Conservation (phyloP, 2,888 invertebrate genomes). For the Stenchaetothrips biformis region DNA sequence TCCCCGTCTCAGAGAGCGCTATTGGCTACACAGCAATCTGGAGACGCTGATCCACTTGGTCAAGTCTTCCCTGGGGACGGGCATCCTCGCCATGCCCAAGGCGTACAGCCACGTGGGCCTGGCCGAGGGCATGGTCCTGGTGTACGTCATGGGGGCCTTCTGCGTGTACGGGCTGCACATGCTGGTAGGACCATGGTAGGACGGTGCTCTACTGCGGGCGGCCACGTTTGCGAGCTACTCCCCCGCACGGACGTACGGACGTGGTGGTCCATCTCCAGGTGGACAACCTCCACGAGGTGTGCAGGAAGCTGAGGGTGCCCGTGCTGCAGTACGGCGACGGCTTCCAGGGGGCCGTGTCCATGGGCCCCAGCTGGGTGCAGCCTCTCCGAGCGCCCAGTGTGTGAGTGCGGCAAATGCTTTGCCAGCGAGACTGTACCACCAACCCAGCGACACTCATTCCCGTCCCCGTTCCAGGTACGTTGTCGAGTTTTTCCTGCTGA, state of each 20-base stretch:
- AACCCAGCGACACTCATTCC: neutral
- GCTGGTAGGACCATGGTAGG: constrained; percentile 54
- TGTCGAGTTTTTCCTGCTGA: constrained; percentile 62
- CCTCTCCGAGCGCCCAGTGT: neutral
- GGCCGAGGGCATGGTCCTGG: constrained; percentile 65
- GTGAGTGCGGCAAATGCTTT: neutral
- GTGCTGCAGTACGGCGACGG: neutral
- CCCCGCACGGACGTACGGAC: constrained; percentile 74
- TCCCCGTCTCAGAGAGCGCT: no score
- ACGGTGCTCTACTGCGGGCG: no score
- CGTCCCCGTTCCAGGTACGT: constrained; percentile 46
- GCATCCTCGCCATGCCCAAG: constrained; percentile 86
- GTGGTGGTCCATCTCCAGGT: constrained; percentile 51
- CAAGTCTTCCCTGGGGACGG: constrained; percentile 87
- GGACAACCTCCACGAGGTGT: neutral
- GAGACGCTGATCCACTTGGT: constrained; percentile 79
- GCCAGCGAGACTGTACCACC: no score
- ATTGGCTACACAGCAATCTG: constrained; percentile 58
- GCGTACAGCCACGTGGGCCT: constrained; percentile 81
- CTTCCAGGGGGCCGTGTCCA: neutral
- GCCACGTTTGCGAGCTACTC: constrained; percentile 63
- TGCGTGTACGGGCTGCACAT: constrained; percentile 83
- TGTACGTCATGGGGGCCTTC: constrained; percentile 67
- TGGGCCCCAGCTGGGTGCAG: constrained; percentile 6
- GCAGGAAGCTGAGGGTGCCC: neutral